These are phyloP conservation scores for Rhipidura dahli DNA, from an alignment of 2,113 vertebrate genomes.

Conservation along the genomic window DNA sequence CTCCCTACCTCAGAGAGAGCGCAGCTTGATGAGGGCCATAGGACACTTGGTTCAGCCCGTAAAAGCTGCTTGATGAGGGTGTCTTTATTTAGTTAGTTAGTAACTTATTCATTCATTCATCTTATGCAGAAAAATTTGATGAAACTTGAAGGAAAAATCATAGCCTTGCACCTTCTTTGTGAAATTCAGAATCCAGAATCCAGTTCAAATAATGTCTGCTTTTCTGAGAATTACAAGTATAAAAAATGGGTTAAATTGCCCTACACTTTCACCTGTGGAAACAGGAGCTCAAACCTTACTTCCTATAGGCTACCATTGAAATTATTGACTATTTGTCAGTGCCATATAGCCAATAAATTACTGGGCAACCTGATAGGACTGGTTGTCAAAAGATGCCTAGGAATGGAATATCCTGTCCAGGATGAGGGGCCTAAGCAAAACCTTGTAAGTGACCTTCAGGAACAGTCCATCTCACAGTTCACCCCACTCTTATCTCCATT, in stretches of 20 bases:
- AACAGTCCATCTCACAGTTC: background rate
- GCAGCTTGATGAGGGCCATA: conserved; percentile 59
- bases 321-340: conserved; percentile 8
- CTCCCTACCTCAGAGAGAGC: conserved; percentile 45
- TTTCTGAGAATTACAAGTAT: background rate
- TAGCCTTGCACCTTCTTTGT: conserved; percentile 14
- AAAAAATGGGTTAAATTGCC: conserved; percentile 35
- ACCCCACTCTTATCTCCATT: background rate
- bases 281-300: background rate
- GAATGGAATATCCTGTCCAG: background rate
- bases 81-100: conserved; percentile 23
- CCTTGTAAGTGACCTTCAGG: background rate
- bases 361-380: background rate
- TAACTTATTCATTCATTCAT: conserved; percentile 51
- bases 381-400: background rate
- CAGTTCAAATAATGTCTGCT: background rate
- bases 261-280: conserved; percentile 36
- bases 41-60: conserved; percentile 56
- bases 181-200: background rate
- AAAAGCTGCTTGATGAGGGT: conserved; percentile 58
- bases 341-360: conserved; percentile 16
- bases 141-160: conserved; percentile 39
- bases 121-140: conserved; percentile 32
- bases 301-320: background rate
- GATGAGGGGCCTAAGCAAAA: background rate